A percentile compares a stretch with the other conserved stretches of the same genome.
Conservation (phyloP, 1,140 invertebrate species). For the Drosophila kurseongensis region DNA sequence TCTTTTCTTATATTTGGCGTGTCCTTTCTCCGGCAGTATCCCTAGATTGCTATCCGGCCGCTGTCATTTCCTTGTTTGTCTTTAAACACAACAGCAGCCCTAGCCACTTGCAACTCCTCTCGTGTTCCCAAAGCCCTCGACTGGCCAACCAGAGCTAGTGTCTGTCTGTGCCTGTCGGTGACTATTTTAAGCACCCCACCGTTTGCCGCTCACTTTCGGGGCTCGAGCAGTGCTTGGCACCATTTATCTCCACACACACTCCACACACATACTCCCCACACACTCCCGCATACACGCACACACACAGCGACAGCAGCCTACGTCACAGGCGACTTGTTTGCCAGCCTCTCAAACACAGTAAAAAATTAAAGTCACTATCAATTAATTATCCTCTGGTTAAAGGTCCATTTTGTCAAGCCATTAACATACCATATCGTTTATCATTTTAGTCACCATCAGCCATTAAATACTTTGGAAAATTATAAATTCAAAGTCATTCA, state of each 20-base stretch:
- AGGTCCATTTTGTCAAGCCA: conserved; percentile 2
- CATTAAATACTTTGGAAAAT: not conserved
- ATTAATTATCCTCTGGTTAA: conserved; percentile 19
- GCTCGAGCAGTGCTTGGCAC: conserved; percentile 61
- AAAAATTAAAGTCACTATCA: conserved; percentile 17
- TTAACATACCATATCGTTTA: not conserved
- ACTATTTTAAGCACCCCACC: conserved; percentile 54
- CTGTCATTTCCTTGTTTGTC: conserved; percentile 64
- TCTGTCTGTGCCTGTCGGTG: conserved; percentile 53
- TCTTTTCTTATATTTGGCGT: conserved; percentile 38
- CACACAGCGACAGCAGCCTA: conserved; percentile 28
- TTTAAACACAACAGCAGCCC: conserved; percentile 46
- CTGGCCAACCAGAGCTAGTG: conserved; percentile 20
- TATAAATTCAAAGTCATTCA: too few species aligned
- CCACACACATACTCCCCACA: conserved; percentile 10
- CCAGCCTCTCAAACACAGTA: conserved; percentile 36
- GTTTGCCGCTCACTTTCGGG: conserved; percentile 40
- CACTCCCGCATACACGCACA: conserved; percentile 21
- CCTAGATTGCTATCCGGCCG: conserved; percentile 54
- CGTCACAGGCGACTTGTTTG: conserved; percentile 48
- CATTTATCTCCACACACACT: conserved; percentile 50
- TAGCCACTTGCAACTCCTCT: conserved; percentile 22
- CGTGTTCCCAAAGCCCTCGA: not conserved
- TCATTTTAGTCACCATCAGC: not conserved
- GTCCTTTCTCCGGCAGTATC: conserved; percentile 36